Base-by-base conservation (phyloP, 2,797 vertebrate species). In the Trematomus bernacchii region DNA sequence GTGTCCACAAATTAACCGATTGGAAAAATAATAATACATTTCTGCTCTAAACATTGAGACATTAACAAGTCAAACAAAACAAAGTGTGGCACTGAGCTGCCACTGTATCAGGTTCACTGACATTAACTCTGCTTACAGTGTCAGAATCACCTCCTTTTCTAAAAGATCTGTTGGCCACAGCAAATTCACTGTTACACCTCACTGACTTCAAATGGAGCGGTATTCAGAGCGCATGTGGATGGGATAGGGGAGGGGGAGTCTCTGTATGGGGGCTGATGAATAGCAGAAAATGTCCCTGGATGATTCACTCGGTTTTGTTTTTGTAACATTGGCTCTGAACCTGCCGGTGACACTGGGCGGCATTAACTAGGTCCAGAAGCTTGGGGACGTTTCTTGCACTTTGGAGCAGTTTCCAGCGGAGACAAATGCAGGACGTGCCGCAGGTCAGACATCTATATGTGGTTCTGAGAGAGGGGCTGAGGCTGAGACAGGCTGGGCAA, bases 101-200 rank as follows among this genome's bases (percentile, higher is more conserved):
- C 37, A 16, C 59, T 53, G 57, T 12, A 64, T 23, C 51, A 33
- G 2, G 14, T 54, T 61, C 54, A 40, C 47, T 74, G 76, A 72
- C 91, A 90, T 89, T 73, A 58, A 87, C 87, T 94, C 87, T 96
- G 96, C 96, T 96, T 95, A 94, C 95, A 83, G 77, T 67, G 91
- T 90, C 90, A 93, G 79, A 91, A 92, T 86, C 86, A 75, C 73
- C 12, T 47, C 76, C 83, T 89, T 79, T 88, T 93, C 89, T 88
- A 94, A 94, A 90, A 90, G 93, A 95, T 93, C 75, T 94, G 94
- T 93, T 58, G 76, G 89, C 85, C 83, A 74, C 94, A 96, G 96
- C 96, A 95, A 82, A 95, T 86, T 96, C 89, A 90, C 81, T 1
- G 80, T 94, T 91, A 94, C 95, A 95, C 92, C 89, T 76, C 92